Evolutionary conservation across 2,888 invertebrate species (phyloP), one percentile per base, ranked within the genome.

Genomic region (Drosophila emarginata): DNA sequence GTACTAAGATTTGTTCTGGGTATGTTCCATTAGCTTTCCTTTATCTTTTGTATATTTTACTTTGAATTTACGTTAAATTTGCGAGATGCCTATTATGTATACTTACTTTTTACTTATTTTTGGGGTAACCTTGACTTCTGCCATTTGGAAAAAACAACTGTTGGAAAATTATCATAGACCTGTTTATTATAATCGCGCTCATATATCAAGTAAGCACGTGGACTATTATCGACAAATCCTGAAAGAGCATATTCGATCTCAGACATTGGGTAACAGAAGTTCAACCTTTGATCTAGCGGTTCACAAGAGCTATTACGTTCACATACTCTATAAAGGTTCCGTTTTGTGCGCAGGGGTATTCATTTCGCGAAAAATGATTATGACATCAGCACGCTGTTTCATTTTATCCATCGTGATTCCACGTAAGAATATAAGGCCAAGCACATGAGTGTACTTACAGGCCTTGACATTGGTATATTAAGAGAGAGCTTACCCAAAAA

Each of bases 331-430:
- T 26, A 67, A 40, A 11, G 58, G 51, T 0, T 76, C 84, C 2
- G 64, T 77, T 6, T 15, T 77, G 1, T 82, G 81, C 21, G 18
- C 69, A 0, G 81, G 81, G 0, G 71, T 73, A 1, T 54, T 82
- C 0, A 76, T 81, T 32, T 67, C 74, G 0, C 66, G 23, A 0
- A 67, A 79, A 0, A 72, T 84, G 79, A 15, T 82, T 9, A 45
- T 84, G 2, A 82, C 81, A 1, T 79, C 81, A 4, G 21, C 79
- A 0, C 64, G 59, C 5, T 82, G 81, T 12, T 81, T 81, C 36
- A 0, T 37, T 6, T 1, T 54, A 0, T 36, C 50, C 0, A n/a
- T 50, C 0, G 1, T 0, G 63, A 72, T 0, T 37, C 57, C 1
- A 14, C 39, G 0, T 11, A 21, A 1, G 70, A 75, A 18, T 78